Percentiles rank a stretch among this genome's conserved stretches.
phyloP scores from a whole-genome alignment of 1,140 invertebrate genomes.

The Trissolcus basalis region DNA sequence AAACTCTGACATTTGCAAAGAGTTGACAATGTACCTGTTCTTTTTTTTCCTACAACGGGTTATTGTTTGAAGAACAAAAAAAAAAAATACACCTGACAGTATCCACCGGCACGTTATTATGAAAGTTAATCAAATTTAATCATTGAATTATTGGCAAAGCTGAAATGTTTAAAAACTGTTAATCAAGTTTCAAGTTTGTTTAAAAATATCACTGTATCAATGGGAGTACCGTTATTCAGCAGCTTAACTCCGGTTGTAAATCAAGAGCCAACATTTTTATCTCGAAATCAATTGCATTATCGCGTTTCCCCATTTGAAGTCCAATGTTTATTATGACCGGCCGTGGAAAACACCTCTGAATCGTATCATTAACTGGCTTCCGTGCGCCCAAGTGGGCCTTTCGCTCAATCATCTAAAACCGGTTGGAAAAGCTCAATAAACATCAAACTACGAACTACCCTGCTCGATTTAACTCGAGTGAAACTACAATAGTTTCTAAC shows the following conservation, averaged over 20 bases:
- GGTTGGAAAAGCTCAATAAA: conserved; percentile 32
- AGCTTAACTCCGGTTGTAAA: conserved; percentile 6
- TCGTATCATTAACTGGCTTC: conserved; percentile 34
- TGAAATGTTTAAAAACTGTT: no score
- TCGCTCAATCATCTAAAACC: conserved; percentile 32
- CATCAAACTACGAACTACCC: conserved; percentile 23
- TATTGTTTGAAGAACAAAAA: no score
- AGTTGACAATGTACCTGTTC: no score
- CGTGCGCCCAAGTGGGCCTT: conserved; percentile 30
- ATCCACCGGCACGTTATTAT: no score
- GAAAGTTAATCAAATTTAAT: no score
- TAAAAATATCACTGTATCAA: no score
- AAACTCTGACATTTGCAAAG: background rate
- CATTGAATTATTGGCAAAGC: no score
- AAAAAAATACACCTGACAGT: no score
- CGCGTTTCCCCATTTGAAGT: conserved; percentile 3
- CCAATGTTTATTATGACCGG: conserved; percentile 3
- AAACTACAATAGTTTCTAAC: conserved; percentile 10
- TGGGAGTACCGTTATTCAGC: background rate
- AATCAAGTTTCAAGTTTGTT: no score
- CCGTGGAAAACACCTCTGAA: conserved; percentile 19
- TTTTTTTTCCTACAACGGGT: no score
- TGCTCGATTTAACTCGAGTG: conserved; percentile 22
- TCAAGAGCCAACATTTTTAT: conserved; percentile 7
- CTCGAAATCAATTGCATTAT: conserved; percentile 18